Conservation (phyloP, 2,888 invertebrate genomes). For the Fissipunctia ypsillon region DNA sequence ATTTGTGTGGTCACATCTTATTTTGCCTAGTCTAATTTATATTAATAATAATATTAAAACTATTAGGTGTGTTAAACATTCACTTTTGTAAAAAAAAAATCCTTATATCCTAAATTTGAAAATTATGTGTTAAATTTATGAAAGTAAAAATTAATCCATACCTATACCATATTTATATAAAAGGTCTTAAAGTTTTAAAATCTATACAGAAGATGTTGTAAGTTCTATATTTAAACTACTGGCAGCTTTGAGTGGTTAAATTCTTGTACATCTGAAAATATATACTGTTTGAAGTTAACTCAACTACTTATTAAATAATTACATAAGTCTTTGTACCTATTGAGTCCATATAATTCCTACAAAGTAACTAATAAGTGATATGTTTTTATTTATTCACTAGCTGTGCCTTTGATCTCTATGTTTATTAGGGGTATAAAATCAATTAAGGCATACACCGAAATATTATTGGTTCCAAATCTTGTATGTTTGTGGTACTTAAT, state of each 20-base stretch:
- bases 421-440: slow-evolving; percentile 48
- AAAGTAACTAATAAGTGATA: slow-evolving; percentile 46
- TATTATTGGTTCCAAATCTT: slow-evolving; percentile 37
- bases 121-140: slow-evolving; percentile 49
- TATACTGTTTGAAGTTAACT: slow-evolving; percentile 49
- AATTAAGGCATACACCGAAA: slow-evolving; percentile 43
- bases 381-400: slow-evolving; percentile 63
- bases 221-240: slow-evolving; percentile 57
- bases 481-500: slow-evolving; percentile 56
- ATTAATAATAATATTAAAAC: slow-evolving; percentile 68
- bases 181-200: slow-evolving; percentile 42
- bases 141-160: slow-evolving; percentile 40
- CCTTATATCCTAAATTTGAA: slow-evolving; percentile 30
- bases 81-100: slow-evolving; percentile 31
- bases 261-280: slow-evolving; percentile 49
- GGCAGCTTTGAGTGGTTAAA: slow-evolving; percentile 53
- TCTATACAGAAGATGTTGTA: slow-evolving; percentile 48
- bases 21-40: slow-evolving; percentile 78
- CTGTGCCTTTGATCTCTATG: slow-evolving; percentile 67
- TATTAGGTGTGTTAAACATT: slow-evolving; percentile 53
- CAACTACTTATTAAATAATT: slow-evolving; percentile 43
- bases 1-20: slow-evolving; percentile 74
- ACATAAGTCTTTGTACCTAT: slow-evolving; percentile 45
- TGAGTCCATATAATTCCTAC: slow-evolving; percentile 52
- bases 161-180: slow-evolving; percentile 50